Evolutionary conservation across 2,888 invertebrate species (phyloP), one percentile per base, ranked within the genome.

Genomic region (Cataglyphis albicans): DNA sequence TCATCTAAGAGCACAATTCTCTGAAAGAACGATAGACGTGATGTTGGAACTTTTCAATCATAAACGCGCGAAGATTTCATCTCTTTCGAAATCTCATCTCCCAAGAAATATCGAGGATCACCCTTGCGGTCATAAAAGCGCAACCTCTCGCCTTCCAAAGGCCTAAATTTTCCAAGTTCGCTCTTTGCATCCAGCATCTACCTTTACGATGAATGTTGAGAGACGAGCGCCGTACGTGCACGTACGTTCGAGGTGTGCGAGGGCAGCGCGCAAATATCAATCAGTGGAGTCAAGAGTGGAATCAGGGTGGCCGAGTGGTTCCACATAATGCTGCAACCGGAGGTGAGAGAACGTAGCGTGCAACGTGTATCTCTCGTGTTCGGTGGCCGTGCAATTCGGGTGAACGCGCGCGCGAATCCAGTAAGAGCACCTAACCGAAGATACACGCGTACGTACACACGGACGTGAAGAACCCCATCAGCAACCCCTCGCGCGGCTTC

Each of bases 241-340:
- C 72, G 81, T 83, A 87, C 74, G 86, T 75, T 64, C 78, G 21
- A 44, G 41, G 41, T 72, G 85, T 67, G 85, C 85, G 82, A 76
- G 84, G 70, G 81, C 70, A 82, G 84, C 84, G 87, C 84, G 88
- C 89, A 90, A 92, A 91, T 92, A 92, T 92, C 92, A 92, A 92
- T 92, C 92, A 92, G 92, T 88, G 87, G 89, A 89, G 88, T 86
- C 87, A 90, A 91, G 89, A 92, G 91, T 86, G 82, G 92, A 93
- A 93, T 93, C 93, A 92, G 92, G 91, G 90, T 90, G 89, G 90
- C 86, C 88, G 92, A 93, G 92, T 93, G 92, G 92, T 90, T 91
- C 87, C 91, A 89, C 92, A 90, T 90, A 89, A 89, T 89, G 90
- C 88, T 90, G 90, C 84, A 87, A 88, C 88, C 90, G 88, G 83